Evolutionary conservation across 2,113 vertebrate genomes (phyloP).

Genomic region (Aramus guarauna): DNA sequence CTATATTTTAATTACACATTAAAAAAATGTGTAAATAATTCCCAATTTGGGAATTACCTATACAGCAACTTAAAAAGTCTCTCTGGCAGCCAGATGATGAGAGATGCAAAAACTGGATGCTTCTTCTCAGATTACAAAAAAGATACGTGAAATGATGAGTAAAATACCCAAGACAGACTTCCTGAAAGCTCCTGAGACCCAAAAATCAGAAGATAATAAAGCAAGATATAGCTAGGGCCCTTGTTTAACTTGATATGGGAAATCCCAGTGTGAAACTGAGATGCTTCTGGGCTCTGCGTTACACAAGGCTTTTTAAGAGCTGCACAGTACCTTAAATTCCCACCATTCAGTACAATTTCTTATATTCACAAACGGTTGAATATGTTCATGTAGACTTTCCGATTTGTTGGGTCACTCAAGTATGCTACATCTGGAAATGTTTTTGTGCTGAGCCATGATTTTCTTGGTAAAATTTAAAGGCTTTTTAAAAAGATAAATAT

Average conservation of each 20-base stretch:
- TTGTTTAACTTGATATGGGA: neutral
- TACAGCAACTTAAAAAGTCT: neutral
- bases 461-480: neutral
- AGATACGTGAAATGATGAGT: neutral
- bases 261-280: neutral
- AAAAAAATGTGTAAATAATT: neutral
- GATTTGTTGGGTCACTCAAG: neutral
- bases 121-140: neutral
- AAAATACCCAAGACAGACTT: neutral
- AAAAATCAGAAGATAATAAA: neutral
- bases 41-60: neutral
- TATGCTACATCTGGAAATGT: neutral
- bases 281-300: neutral
- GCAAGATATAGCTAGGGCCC: neutral
- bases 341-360: neutral
- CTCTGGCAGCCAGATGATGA: neutral
- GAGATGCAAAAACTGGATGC: neutral
- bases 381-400: rapidly evolving
- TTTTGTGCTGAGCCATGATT: neutral
- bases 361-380: neutral
- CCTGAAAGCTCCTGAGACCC: neutral
- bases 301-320: neutral
- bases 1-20: neutral
- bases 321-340: neutral
- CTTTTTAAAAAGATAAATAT: neutral